These are phyloP conservation scores for Megaleporinus macrocephalus DNA, from an alignment of 2,113 vertebrate genomes.

Conservation along the genomic window DNA sequence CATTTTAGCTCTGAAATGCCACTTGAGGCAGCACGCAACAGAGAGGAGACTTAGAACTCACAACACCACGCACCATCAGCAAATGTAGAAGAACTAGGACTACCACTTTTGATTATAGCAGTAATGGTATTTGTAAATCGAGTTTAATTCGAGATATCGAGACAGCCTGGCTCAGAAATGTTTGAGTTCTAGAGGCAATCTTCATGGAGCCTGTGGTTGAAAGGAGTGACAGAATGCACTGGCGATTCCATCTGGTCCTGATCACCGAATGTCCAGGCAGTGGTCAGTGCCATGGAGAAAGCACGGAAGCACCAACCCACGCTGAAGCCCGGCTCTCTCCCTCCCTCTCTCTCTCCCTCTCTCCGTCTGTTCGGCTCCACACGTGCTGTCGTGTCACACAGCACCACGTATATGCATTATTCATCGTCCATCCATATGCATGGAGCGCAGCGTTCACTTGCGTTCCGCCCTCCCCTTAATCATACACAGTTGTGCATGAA, in stretches of 20 bases:
- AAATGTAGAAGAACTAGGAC: background rate
- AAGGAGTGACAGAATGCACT: slow-evolving; percentile 5
- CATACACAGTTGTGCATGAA: slow-evolving; percentile 19
- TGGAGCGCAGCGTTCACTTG: slow-evolving; percentile 8
- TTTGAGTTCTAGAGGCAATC: background rate
- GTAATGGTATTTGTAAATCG: too few relatives aligned
- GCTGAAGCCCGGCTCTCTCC: background rate
- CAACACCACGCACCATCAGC: background rate
- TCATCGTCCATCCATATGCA: slow-evolving; percentile 31
- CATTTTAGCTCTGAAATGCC: slow-evolving; percentile 50
- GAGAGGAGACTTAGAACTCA: slow-evolving; percentile 13
- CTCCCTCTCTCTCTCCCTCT: background rate
- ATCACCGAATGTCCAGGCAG: slow-evolving; percentile 21
- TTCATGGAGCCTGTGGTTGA: slow-evolving; percentile 4
- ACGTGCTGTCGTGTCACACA: slow-evolving; percentile 21
- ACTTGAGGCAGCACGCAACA: slow-evolving; percentile 35
- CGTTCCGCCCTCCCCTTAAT: slow-evolving; percentile 34
- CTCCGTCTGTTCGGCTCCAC: background rate
- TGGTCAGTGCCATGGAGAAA: background rate
- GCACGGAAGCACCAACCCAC: background rate
- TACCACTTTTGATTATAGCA: too few relatives aligned
- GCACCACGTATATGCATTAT: slow-evolving; percentile 32
- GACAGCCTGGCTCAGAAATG: background rate
- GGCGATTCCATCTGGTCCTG: slow-evolving; percentile 22
- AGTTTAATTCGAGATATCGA: too few relatives aligned